Conservation (phyloP, 2,888 invertebrate genomes). For the Clistopyga incitator region DNA sequence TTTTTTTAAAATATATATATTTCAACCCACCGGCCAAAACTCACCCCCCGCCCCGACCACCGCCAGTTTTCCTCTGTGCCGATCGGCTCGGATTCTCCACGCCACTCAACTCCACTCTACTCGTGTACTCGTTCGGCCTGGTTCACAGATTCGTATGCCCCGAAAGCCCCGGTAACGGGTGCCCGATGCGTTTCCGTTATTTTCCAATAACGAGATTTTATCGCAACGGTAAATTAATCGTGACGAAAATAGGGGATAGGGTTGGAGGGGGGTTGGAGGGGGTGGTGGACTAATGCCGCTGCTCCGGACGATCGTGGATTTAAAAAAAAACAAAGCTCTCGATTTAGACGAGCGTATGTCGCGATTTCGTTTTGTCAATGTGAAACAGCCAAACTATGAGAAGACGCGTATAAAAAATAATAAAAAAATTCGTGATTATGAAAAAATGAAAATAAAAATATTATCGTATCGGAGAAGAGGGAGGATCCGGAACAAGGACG, state of each 20-base stretch:
- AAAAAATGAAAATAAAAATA: slow-evolving; percentile 14
- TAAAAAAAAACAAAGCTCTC: slow-evolving; percentile 47
- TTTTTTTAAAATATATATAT: slow-evolving; percentile 40
- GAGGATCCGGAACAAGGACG: no score
- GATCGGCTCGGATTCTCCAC: slow-evolving; percentile 61
- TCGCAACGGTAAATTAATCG: slow-evolving; percentile 69
- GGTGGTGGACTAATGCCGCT: slow-evolving; percentile 17
- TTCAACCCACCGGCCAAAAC: slow-evolving; percentile 30
- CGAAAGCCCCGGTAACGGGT: slow-evolving; percentile 45
- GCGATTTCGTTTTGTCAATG: slow-evolving; percentile 44
- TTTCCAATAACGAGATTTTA: slow-evolving; percentile 68
- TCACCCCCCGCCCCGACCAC: slow-evolving; percentile 40
- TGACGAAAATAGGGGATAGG: slow-evolving; percentile 57
- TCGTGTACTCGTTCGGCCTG: slow-evolving; percentile 55
- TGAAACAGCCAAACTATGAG: slow-evolving; percentile 20
- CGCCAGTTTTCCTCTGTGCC: slow-evolving; percentile 45
- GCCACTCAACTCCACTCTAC: slow-evolving; percentile 56
- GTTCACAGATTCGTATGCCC: slow-evolving; percentile 62
- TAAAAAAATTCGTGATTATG: not conserved
- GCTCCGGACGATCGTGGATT: slow-evolving; percentile 39
- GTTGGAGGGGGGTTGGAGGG: not conserved
- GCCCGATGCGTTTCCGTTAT: slow-evolving; percentile 64
- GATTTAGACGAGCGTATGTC: slow-evolving; percentile 57
- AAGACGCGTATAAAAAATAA: slow-evolving; percentile 11
- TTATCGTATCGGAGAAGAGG: slow-evolving; percentile 3